Evolutionary conservation across 1,140 invertebrate species (phyloP), one percentile per base, ranked within the genome.

Genomic region (Octopus sinensis): DNA sequence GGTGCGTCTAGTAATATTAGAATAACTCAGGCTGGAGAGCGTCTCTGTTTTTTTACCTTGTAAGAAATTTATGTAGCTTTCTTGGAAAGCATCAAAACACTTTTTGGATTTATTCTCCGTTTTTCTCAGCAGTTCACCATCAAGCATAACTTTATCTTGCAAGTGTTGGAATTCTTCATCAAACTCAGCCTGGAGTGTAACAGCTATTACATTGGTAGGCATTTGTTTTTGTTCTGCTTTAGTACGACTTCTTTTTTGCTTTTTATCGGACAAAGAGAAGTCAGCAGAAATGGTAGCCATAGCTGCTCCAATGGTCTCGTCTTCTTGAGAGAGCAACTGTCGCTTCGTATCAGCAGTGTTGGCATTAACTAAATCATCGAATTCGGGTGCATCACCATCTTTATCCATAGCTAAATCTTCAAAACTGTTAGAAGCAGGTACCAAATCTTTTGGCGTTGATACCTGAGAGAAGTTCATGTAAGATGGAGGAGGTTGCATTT

Each of bases 21-120:
- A 84, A 76, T 84, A 86, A 79, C 87, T 88, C 12, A 89, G 86
- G 83, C 89, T 89, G 17, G 88, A 88, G 79, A 90, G 83, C 9
- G 89, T 90, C 82, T 90, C 89, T 56, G 88, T 87, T 82, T 90
- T 90, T 75, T 89, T 88, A 52, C 89, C 89, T 80, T 88, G 86
- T 30, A 90, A 83, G 82, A 89, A 90, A 81, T 84, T 89, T 17
- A 90, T 78, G 82, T 88, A 90, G 51, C 88, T 89, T 73, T 87
- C 86, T 82, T 89, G 86, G 80, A 90, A 90, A 6, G 86, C 83
- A 56, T 81, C 82, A 79, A 54, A 83, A 77, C 76, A 54, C 71
- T 76, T 76, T 53, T 51, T 13, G 78, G 75, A 54, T 62, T 17
- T 53, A 23, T 54, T 79, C 13, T 53, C 23, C 51, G 71, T 62